Conservation (phyloP, 1,140 invertebrate genomes). For the Monomorium pharaonis region DNA sequence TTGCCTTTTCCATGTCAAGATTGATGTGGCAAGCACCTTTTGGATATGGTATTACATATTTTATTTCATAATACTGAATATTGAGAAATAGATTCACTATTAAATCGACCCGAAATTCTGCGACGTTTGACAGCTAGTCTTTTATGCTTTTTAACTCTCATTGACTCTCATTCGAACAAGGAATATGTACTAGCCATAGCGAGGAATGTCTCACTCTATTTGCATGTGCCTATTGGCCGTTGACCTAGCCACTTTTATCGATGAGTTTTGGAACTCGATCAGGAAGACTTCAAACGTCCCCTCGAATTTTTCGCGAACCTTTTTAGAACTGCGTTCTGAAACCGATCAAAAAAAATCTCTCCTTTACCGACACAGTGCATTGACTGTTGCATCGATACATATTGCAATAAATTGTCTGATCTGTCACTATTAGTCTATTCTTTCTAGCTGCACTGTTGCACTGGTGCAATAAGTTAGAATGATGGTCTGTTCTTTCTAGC, state of each 20-base stretch:
- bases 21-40: neutral
- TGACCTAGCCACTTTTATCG: neutral
- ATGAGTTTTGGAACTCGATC: neutral
- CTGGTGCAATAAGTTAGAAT: no score
- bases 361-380: neutral
- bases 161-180: neutral
- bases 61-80: neutral
- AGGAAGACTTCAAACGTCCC: no score
- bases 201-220: neutral
- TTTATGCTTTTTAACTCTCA: neutral
- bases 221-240: neutral
- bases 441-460: no score
- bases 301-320: neutral
- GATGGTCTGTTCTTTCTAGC: no score
- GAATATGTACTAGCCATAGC: neutral
- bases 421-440: constrained; percentile 29
- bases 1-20: constrained; percentile 16
- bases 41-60: constrained; percentile 14
- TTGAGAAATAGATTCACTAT: neutral
- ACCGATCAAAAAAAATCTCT: neutral
- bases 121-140: constrained; percentile 10
- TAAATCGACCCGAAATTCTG: no score
- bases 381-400: neutral
- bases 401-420: no score
- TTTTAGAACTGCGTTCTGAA: neutral